phyloP scores from a whole-genome alignment of 2,888 invertebrate species.

The Spialia ferax region DNA sequence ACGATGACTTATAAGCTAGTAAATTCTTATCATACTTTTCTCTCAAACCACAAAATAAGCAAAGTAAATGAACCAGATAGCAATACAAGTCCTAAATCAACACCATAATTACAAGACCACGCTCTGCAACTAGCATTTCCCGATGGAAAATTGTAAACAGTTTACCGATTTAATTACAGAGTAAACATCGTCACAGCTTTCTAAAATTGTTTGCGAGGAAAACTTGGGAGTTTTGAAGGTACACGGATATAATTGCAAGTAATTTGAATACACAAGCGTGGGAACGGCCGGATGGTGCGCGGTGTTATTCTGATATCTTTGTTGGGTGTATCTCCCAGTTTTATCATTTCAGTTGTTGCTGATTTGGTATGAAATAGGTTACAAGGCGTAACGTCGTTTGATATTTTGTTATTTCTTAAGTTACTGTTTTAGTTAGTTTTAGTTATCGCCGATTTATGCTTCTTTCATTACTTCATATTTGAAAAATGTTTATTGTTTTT shows the following conservation, averaged over 20 bases:
- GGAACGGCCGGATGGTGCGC: conserved; percentile 48
- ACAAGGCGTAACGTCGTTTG: too few species aligned
- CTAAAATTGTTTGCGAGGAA: conserved; percentile 31
- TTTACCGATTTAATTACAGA: conserved; percentile 34
- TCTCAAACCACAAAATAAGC: background rate
- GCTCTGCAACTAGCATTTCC: conserved; percentile 3
- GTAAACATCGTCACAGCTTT: conserved; percentile 25
- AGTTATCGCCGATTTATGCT: too few species aligned
- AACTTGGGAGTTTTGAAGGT: conserved; percentile 46
- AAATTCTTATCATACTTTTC: too few species aligned
- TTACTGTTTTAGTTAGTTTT: too few species aligned
- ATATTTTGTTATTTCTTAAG: too few species aligned
- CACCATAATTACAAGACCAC: background rate
- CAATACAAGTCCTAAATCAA: background rate
- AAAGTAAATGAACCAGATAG: background rate
- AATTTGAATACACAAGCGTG: conserved; percentile 54
- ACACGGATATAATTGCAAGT: conserved; percentile 41
- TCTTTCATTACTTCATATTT: too few species aligned
- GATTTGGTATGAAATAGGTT: too few species aligned
- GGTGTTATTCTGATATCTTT: conserved; percentile 47
- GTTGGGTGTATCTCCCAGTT: conserved; percentile 36
- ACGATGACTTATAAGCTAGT: too few species aligned
- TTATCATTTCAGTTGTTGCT: background rate
- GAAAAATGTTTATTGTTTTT: too few species aligned
- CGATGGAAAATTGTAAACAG: conserved; percentile 14